Conservation (phyloP, 2,797 vertebrate genomes). For the Diplodus puntazzo region DNA sequence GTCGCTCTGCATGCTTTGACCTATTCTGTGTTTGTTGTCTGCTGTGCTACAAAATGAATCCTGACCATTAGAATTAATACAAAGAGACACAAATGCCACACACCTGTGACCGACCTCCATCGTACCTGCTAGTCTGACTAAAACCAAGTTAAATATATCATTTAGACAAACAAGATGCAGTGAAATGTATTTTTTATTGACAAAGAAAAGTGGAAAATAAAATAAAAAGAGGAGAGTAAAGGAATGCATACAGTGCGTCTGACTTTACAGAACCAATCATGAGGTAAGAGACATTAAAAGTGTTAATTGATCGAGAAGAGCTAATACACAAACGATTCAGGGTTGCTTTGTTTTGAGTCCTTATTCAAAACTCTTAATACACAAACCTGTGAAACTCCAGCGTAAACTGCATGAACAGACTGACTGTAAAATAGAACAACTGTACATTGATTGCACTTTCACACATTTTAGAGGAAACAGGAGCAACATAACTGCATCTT, state of each 20-base stretch:
- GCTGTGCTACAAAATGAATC: too few species aligned
- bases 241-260: constrained; percentile 25
- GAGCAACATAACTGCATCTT: neutral
- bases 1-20: too few species aligned
- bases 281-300: constrained; percentile 47
- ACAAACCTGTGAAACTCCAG: constrained; percentile 29
- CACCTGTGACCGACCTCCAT: neutral
- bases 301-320: constrained; percentile 42
- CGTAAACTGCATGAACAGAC: constrained; percentile 40
- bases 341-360: constrained; percentile 1
- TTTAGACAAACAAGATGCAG: constrained; percentile 15
- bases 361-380: constrained; percentile 24
- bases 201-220: constrained; percentile 62
- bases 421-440: constrained; percentile 27
- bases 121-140: neutral
- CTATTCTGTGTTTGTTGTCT: too few species aligned
- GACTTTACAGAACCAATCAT: constrained; percentile 50
- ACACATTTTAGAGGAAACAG: constrained; percentile 45
- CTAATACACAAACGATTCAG: constrained; percentile 30
- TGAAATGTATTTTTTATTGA: constrained; percentile 57
- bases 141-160: neutral
- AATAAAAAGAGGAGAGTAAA: constrained; percentile 46
- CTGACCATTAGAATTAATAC: too few species aligned
- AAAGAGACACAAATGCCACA: too few species aligned
- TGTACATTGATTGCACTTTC: constrained; percentile 65